Base-by-base conservation (phyloP, 30 jellyfish, hydroid and myxozoan genomes). In the Aurelia aurita complex sp. Pacific region DNA sequence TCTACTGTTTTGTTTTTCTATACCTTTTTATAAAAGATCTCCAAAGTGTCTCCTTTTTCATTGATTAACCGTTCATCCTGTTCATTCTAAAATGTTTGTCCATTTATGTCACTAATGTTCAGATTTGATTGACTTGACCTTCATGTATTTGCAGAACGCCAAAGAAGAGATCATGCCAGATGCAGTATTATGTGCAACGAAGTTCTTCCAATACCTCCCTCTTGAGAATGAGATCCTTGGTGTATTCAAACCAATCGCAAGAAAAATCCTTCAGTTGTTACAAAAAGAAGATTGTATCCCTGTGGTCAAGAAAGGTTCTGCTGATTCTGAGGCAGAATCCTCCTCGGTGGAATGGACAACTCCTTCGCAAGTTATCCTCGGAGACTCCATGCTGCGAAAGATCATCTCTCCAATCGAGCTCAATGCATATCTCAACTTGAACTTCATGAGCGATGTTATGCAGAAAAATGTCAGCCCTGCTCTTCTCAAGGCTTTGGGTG, bases 221-320 rank as follows among this genome's bases (percentile, higher is more conserved):
- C 72, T 90, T 16, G 97, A 84, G 51, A 82, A 85, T 29, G 92
- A 90, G 66, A 91, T 84, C 10, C 67, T 67, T 14, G 97, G 97
- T 10, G 88, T 79, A 3, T 90, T 90, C 76, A 84, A 73, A 46
- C 97, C 91, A 50, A 81, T 90, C 2, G 91, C 96, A 1, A 52
- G 92, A 16, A 83, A 73, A 15, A 61, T 90, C 79, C 69, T 90
- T 55, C 90, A 85, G 57, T 38, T 53, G 51, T 55, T 90, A 62
- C 97, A 77, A 74, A 64, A 73, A 36, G 92, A 83, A 46, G 75
- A 91, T 18, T 90, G 97, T 54, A 72, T 90, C 2, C 97, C 97
- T 3, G 87, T 90, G 3, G 73, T 34, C 14, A 42, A 42, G n/a
- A 66, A 64, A 15, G 75, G 69, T 2, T n/a, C 34, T 36, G 85